Base-by-base conservation (phyloP, 2,797 vertebrate genomes). In the Manis crassicaudata region DNA sequence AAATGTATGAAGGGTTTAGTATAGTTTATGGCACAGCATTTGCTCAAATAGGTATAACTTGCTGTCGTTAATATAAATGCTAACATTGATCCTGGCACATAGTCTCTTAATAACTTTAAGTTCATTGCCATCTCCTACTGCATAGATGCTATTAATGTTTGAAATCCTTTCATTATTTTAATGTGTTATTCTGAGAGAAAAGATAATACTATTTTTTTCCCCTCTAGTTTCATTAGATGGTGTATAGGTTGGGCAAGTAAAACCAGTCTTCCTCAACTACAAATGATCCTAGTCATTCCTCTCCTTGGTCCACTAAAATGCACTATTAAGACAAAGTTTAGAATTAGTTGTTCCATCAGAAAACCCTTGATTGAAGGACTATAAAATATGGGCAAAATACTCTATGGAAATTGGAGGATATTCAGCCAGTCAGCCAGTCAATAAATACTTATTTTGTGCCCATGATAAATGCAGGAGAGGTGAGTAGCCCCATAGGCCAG, bases 251-350 rank as follows among this genome's bases (percentile, higher is more conserved):
- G 25, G 72, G 27, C 13, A 89, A 79, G 32, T 70, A 75, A 88
- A 95, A 63, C 8, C n/a, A 32, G 11, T 76, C 37, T 93, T 92
- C 32, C 27, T 73, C 90, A 88, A 80, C 6, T 62, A 54, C 14
- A 65, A 9, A 21, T 37, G 77, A 65, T 37, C 54, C 79, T 67
- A 62, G 67, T 60, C 63, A 79, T 58, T 43, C 25, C 13, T 88
- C 8, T 32, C 60, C 40, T 46, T 67, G 56, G 65, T 10, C 29
- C 23, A 18, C 60, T 95, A 82, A 62, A 62, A 32, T 40, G 3
- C 62, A 95, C 73, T 43, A 73, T 0, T 94, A 37, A 95, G 67
- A 88, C 68, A 86, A 72, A 90, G 67, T 81, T 92, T 27, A 92
- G 56, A 85, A 82, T 2, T 82, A 25, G 87, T 11, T 29, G 56